These are phyloP conservation scores for Yponomeuta malinellus DNA, from an alignment of 2,888 invertebrate species.

Conservation along the genomic window DNA sequence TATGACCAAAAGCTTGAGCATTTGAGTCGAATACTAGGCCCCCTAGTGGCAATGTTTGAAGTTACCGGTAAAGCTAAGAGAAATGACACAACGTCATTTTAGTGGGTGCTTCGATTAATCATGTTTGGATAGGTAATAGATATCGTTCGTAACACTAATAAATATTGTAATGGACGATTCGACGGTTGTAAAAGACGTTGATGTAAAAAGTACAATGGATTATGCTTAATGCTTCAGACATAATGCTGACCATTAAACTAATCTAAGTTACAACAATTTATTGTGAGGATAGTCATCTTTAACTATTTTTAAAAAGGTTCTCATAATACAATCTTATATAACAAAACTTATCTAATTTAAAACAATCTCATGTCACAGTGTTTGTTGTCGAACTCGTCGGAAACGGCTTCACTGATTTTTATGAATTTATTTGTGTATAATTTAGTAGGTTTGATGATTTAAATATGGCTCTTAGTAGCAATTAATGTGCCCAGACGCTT, in stretches of 20 bases:
- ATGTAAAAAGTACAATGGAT: conserved; percentile 24
- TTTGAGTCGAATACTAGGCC: conserved; percentile 50
- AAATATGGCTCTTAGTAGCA: no score
- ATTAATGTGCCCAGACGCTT: no score
- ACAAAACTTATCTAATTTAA: no score
- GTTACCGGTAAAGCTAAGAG: conserved; percentile 73
- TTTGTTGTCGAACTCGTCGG: no score
- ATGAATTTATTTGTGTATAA: no score
- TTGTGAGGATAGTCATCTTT: no score
- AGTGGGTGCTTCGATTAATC: conserved; percentile 65
- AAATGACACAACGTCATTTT: conserved; percentile 71
- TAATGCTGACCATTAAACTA: conserved; percentile 12
- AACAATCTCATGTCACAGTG: no score
- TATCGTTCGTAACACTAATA: conserved; percentile 27
- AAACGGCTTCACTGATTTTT: no score
- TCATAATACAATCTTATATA: no score
- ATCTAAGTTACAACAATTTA: no score
- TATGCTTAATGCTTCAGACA: background rate
- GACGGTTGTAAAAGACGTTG: conserved; percentile 22
- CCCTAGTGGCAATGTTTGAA: conserved; percentile 68
- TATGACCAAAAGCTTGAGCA: conserved; percentile 50
- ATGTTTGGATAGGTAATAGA: conserved; percentile 66
- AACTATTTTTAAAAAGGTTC: no score
- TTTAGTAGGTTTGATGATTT: no score
- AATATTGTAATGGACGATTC: conserved; percentile 21